Evolutionary conservation across 2,888 invertebrate species (phyloP).

Genomic region (Oscheius sp.): DNA sequence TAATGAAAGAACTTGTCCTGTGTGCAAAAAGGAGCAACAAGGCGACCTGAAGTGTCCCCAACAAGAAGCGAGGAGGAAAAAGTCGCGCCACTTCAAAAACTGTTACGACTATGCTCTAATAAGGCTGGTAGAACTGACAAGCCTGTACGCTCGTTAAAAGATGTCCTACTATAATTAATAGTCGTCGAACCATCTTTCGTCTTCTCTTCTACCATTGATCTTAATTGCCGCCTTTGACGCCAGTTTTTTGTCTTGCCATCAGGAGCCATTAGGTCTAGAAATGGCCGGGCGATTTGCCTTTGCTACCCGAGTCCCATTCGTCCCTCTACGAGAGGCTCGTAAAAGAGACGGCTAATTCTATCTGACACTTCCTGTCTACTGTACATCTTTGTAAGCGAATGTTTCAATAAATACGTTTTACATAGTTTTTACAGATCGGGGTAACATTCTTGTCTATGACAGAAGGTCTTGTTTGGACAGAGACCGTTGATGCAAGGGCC

Average conservation of each 20-base stretch:
- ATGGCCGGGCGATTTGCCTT: conserved; percentile 22
- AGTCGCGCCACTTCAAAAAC: background rate
- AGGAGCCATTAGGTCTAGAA: conserved; percentile 36
- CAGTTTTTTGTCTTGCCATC: conserved; percentile 22
- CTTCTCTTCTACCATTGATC: conserved; percentile 8
- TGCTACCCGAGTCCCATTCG: conserved; percentile 31
- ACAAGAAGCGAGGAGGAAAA: background rate
- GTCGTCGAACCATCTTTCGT: background rate
- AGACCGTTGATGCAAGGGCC: conserved; percentile 50
- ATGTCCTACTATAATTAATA: background rate
- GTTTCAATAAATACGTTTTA: background rate
- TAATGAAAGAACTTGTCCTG: conserved; percentile 4
- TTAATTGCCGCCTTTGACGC: conserved; percentile 32
- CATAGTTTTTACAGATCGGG: conserved; percentile 24
- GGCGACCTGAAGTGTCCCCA: conserved; percentile 14
- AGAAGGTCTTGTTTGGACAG: conserved; percentile 51
- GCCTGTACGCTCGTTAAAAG: too few species aligned
- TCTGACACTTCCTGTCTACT: conserved; percentile 22
- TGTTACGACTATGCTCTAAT: background rate
- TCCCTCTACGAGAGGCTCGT: conserved; percentile 18
- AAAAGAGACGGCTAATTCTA: conserved; percentile 27
- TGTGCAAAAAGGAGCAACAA: conserved; percentile 21
- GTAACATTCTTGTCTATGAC: conserved; percentile 51
- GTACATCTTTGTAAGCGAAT: background rate
- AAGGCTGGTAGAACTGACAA: too few species aligned